Base-by-base conservation (phyloP, 2,113 vertebrate species). In the Equus przewalskii region DNA sequence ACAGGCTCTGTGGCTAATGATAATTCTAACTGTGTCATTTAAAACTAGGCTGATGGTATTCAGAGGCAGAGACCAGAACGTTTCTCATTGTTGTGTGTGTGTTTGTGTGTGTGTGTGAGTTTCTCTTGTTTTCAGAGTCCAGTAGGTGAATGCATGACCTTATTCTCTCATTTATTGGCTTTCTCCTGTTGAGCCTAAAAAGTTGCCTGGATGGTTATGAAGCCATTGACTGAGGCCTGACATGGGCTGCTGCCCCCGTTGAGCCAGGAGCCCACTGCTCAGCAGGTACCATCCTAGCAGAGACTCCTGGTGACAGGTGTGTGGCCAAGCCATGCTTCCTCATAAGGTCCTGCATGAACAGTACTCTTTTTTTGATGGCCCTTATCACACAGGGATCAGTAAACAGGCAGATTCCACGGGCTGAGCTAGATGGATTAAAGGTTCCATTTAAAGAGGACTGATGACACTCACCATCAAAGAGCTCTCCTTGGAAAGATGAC, bases 151-250 rank as follows among this genome's bases (percentile, higher is more conserved):
- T 92, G 93, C 93, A 94, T 94, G 95, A 97, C 89, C 95, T 96
- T 13, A 9, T 82, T 94, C 80, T 85, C 33, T 78, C 78, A 36
- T 94, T 93, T 96, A 94, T 95, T 95, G 97, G 75, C 92, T 98
- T 97, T 98, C 51, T 97, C 96, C 92, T 0, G 1, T 94, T 26
- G 91, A 93, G 96, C 33, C 70, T 94, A 62, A 83, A 86, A 97
- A 95, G 85, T 94, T 65, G 69, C 41, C 64, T n/a, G 64, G n/a
- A 44, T 30, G 84, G 56, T 87, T 3, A 12, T 28, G 26, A 91
- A 62, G 36, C 62, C 72, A 2, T 0, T 58, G 93, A 95, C 87
- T 0, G 24, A 36, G 30, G 70, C 62, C 49, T 76, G 85, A 91
- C 82, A 1, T 0, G 1, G 26, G 54, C 81, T 3, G 62, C 94